These are phyloP conservation scores for Iphiclides podalirius DNA, from an alignment of 2,888 invertebrate genomes.

Conservation along the genomic window DNA sequence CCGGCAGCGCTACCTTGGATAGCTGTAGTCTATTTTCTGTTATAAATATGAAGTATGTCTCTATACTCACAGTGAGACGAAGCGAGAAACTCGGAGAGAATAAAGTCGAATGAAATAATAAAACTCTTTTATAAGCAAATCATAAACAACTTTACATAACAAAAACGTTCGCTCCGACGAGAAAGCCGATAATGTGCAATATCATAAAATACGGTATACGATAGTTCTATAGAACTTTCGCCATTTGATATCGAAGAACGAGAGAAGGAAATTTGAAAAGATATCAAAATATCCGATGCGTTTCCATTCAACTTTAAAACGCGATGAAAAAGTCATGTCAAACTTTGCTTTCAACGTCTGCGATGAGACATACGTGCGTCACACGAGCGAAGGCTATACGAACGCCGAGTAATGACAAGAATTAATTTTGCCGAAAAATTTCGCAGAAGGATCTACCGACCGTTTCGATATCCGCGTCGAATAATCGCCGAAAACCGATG, in stretches of 20 bases:
- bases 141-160: background rate
- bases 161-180: background rate
- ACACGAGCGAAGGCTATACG: background rate
- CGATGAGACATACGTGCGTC: background rate
- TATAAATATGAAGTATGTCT: conserved; percentile 8
- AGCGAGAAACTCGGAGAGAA: background rate
- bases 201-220: background rate
- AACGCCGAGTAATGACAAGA: background rate
- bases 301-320: no score
- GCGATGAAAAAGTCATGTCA: no score
- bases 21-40: background rate
- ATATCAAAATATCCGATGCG: no score
- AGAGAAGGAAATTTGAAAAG: no score
- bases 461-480: conserved; percentile 9
- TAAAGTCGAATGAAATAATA: background rate
- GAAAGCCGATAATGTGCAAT: background rate
- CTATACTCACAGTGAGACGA: background rate
- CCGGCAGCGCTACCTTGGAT: background rate
- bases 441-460: conserved; percentile 3
- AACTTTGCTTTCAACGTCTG: no score
- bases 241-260: no score
- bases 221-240: no score
- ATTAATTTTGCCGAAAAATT: background rate
- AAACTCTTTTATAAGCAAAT: background rate
- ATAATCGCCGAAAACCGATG: conserved; percentile 6